Evolutionary conservation across 2,797 vertebrate genomes (phyloP), one percentile per base, ranked within the genome.

Genomic region (Melanotaenia maccullochi): DNA sequence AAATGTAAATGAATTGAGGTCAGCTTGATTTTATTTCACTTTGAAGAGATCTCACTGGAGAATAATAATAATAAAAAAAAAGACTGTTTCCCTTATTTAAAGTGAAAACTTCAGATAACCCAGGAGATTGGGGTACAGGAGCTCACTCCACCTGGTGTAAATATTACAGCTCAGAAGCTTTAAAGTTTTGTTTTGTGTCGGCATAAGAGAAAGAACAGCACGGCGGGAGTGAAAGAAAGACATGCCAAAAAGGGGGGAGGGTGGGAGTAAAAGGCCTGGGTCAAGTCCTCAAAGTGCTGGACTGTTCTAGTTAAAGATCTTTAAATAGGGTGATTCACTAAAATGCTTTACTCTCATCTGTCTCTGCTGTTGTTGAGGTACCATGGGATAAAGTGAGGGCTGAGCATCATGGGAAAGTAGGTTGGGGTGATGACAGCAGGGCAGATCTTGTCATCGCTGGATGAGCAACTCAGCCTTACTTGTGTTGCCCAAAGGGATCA

Each of bases 251-350:
- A 22, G 71, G 68, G 68, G 64, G 36, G 20, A 54, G 63, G 59
- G 9, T 13, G 72, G 51, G 65, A 47, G 65, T 73, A 62, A 58
- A 73, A 78, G 81, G 79, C 71, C 75, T 14, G 56, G 89, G 92
- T 91, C 69, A 66, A 90, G 89, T 91, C 86, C 91, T 93, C 79
- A 84, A 92, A 93, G 86, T 62, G 75, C 69, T 28, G 73, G 79
- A 84, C 82, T 93, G 92, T 90, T 93, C 93, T 84, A 94, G 83
- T 93, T 93, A 92, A 87, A 85, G 79, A 85, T 90, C 90, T 90
- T 93, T 91, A 93, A 93, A 94, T 93, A 93, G 92, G 83, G 79
- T 90, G 82, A 83, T 83, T 90, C 80, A 84, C 83, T 62, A 87
- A 77, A 84, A 88, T 73, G 84, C 71, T 63, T 70, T 36, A 65